Conservation (phyloP, 2,113 vertebrate genomes). For the Macquaria australasica region DNA sequence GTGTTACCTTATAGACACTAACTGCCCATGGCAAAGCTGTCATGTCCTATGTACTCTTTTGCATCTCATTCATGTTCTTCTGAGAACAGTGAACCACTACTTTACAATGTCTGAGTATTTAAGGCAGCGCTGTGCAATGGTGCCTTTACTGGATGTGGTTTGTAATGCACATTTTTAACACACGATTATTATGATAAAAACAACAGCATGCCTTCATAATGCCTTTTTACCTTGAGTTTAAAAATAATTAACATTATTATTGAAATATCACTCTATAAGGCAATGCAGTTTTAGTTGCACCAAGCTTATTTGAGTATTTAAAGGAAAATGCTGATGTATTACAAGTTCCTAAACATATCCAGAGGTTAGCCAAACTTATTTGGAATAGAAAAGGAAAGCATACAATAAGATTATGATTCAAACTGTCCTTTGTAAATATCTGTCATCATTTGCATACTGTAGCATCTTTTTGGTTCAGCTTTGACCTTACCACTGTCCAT, state of each 20-base stretch:
- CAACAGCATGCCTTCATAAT: neutral
- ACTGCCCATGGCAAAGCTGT: slow-evolving; percentile 53
- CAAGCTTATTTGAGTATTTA: neutral
- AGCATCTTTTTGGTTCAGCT: neutral
- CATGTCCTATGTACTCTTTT: slow-evolving; percentile 51
- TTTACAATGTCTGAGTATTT: neutral
- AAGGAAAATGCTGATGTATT: neutral
- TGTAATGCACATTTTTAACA: neutral
- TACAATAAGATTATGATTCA: neutral
- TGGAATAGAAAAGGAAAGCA: neutral
- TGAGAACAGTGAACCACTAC: slow-evolving; percentile 18
- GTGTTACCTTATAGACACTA: slow-evolving; percentile 54
- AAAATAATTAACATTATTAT: neutral
- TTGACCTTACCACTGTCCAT: neutral
- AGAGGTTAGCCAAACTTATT: neutral
- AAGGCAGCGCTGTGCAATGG: neutral
- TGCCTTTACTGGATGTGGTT: neutral
- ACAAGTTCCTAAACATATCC: neutral
- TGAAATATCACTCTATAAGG: neutral
- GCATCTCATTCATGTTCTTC: slow-evolving; percentile 37
- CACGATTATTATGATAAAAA: neutral
- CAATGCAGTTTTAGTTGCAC: neutral
- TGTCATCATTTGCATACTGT: neutral
- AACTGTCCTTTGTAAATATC: neutral
- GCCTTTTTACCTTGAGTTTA: neutral